Base-by-base conservation (phyloP, 2,113 vertebrate genomes). In the Charadrius vociferus region DNA sequence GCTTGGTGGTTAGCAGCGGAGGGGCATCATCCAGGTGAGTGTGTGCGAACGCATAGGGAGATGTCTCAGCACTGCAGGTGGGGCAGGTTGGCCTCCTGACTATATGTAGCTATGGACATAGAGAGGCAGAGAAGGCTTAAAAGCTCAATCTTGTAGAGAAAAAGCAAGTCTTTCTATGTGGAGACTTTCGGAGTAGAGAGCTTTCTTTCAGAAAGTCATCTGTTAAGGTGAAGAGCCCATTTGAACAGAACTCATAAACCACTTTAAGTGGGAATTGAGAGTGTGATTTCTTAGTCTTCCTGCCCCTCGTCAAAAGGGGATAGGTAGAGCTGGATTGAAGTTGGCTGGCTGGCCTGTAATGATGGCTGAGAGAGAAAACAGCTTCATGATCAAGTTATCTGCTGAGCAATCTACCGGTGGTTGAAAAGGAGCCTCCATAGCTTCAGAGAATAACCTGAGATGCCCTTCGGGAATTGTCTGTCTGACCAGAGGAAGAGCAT, bases 51-150 rank as follows among this genome's bases (percentile, higher is more conserved):
- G 2, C 39, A 26, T 4, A 7, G 32, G 80, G 43, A 87, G 62
- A 15, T 41, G 29, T 27, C 58, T 87, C 32, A 19, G 81, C 85
- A 27, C 6, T 4, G 39, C 7, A 20, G 56, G 58, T 62, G 27
- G 81, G 27, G 30, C 73, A 58, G 49, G 50, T 19, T 65, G 37
- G 32, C 32, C 41, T 50, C 52, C 24, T n/a, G 26, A 3, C 22
- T 26, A 1, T 3, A 10, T 3, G 2, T 19, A 55, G 55, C 27
- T 50, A 5, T 20, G 45, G 24, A 36, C 10, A 10, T 0, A 17
- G n/a, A 83, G 62, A 66, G 61, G 29, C 26, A 43, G n/a, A 37
- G 26, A 34, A 80, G 47, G 55, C 29, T 67, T 36, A 67, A 80
- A 88, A 83, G 47, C 15, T 52, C 39, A 18, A 0, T 53, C 20